phyloP scores from a whole-genome alignment of 2,797 vertebrate genomes.

The Astyanax mexicanus region DNA sequence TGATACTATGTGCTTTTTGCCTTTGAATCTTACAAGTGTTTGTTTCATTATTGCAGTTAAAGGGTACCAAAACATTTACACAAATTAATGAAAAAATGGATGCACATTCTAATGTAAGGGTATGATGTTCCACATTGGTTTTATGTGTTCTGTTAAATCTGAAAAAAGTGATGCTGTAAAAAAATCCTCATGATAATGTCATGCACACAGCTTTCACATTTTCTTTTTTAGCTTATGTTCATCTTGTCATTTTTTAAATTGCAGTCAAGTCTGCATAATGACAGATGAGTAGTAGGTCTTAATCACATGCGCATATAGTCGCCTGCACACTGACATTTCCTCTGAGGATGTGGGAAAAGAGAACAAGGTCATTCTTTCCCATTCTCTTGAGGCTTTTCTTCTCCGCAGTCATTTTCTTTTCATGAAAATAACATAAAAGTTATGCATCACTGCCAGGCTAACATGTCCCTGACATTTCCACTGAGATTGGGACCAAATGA shows the following conservation, averaged over 20 bases:
- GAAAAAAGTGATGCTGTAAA: neutral
- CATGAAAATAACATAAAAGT: constrained; percentile 5
- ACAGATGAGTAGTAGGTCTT: constrained; percentile 8
- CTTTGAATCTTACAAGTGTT: no score
- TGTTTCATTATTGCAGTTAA: no score
- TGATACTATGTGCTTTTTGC: no score
- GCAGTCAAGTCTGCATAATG: constrained; percentile 22
- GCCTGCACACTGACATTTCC: constrained; percentile 10
- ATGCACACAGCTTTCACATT: constrained; percentile 7
- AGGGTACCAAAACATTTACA: no score
- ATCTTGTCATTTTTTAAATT: constrained; percentile 11
- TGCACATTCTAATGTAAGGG: no score
- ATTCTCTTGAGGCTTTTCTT: neutral
- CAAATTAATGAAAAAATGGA: no score
- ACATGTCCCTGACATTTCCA: constrained; percentile 25
- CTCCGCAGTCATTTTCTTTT: constrained; percentile 18
- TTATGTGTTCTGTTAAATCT: no score
- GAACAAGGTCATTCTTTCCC: constrained; percentile 23
- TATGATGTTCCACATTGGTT: no score
- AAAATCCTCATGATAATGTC: neutral
- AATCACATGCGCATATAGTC: constrained; percentile 11
- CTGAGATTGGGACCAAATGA: neutral
- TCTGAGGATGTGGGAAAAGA: constrained; percentile 18
- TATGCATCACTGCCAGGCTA: neutral
- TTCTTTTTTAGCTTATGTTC: constrained; percentile 6